Base-by-base conservation (phyloP, 2,113 vertebrate species). In the Bos javanicus region DNA sequence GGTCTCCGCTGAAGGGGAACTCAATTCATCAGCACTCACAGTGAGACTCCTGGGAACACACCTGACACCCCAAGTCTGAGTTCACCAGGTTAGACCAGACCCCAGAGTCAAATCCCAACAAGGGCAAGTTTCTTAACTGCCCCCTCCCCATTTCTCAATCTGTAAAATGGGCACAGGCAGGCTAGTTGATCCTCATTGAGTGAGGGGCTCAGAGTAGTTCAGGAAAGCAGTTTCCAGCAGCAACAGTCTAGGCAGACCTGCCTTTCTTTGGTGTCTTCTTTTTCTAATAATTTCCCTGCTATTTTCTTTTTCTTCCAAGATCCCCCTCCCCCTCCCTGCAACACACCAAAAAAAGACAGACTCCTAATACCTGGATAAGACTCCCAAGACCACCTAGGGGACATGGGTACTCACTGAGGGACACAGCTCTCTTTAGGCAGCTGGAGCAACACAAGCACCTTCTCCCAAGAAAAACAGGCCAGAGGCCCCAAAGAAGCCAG, bases 21-120 rank as follows among this genome's bases (percentile, higher is more conserved):
- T 64, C 50, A 57, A 28, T 43, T 13, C 33, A 26, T n/a, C 60
- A 57, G 71, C 3, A 62, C 43, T 88, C 67, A 56, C 48, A 2
- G 17, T 14, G n/a, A 90, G 74, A 83, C 21, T 19, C 23, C 33
- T 46, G 25, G 64, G 60, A 59, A 84, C 2, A 50, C 6, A 84
- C 26, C 43, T 64, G n/a, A 9, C 2, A 30, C 30, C 48, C 78
- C 50, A 82, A 21, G n/a, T 48, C 50, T 56, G 57, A 90, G 74
- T 17, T 62, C 33, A 81, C 30, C 62, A 62, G 14, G 52, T 91
- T 82, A 62, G 95, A 67, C 36, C 83, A 87, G 50, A 87, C 21
- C 15, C 48, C 30, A 39, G 39, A 93, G 76, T 82, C 94, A 76
- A 93, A 39, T 33, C 26, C 52, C 84, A 86, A n/a, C 48, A 90